Evolutionary conservation across 2,113 vertebrate species (phyloP).

Genomic region (Pelobates fuscus): DNA sequence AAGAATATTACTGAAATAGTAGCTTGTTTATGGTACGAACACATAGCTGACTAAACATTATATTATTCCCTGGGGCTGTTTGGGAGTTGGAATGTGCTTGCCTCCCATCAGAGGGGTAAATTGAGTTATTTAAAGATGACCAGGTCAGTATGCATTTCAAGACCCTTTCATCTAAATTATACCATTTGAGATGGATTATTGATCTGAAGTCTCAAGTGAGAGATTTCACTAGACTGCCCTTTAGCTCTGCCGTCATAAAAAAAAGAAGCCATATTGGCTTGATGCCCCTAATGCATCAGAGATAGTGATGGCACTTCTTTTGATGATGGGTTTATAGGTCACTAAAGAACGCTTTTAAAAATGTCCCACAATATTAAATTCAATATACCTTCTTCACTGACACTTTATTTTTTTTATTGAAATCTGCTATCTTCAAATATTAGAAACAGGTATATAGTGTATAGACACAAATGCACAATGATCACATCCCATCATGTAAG

Average conservation of each 20-base stretch:
- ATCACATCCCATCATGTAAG: no score
- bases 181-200: background rate
- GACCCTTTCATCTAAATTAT: background rate
- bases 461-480: no score
- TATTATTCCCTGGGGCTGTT: background rate
- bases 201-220: background rate
- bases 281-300: background rate
- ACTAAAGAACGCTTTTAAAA: background rate
- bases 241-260: background rate
- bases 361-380: no score
- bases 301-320: background rate
- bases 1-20: background rate
- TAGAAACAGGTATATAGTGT: no score
- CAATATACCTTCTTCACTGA: no score
- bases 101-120: background rate
- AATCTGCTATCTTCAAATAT: no score
- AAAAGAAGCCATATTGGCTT: background rate
- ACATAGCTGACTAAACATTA: background rate
- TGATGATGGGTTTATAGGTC: background rate
- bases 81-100: background rate
- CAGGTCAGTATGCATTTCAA: background rate
- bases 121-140: background rate
- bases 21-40: background rate
- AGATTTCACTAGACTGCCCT: background rate
- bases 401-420: no score